Base-by-base conservation (phyloP, 1,140 invertebrate genomes). In the Danaus melanippus region DNA sequence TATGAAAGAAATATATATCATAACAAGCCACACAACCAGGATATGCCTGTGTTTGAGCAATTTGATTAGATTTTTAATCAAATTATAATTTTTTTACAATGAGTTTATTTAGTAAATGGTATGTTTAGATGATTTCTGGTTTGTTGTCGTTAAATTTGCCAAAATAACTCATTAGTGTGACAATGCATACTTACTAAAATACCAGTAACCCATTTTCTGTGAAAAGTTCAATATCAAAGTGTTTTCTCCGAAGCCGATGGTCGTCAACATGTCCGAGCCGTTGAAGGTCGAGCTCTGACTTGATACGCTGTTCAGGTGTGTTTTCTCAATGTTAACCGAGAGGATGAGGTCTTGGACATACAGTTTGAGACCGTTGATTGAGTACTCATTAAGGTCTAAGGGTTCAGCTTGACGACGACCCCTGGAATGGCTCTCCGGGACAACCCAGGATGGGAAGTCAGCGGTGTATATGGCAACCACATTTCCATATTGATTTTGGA, bases 401-500 rank as follows among this genome's bases (percentile, higher is more conserved):
- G 9, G 46, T 6, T 50, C 50, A 1, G 67, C 69, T 32, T 77
- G 74, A 49, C 81, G 78, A 44, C 78, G 74, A 0, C 63, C 59
- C 7, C 79, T 57, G 0, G 61, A 72, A 21, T 79, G 74, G 4
- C 53, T 60, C 1, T 64, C 67, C 0, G 74, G 64, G 9, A 79
- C 64, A 0, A 66, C 79, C 82, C 82, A 86, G 1, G 85, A 86
- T 0, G 86, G 83, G 47, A 76, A 76, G 12, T 76, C 58, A 0
- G 79, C 83, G 0, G 86, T 87, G 63, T 88, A 88, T 0, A 86
- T 56, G 0, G 77, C 84, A 0, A 87, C 58, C 10, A 87, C 74
- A 5, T 75, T 64, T 5, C 68, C 60, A 41, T 81, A 72, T 9
- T 74, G 65, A 15, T 79, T 59, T 40, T 74, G 61, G 0, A 84